Percentiles rank a stretch among this genome's conserved stretches.
Conservation (phyloP, 1,140 invertebrate genomes). For the Acromyrmex heyeri region DNA sequence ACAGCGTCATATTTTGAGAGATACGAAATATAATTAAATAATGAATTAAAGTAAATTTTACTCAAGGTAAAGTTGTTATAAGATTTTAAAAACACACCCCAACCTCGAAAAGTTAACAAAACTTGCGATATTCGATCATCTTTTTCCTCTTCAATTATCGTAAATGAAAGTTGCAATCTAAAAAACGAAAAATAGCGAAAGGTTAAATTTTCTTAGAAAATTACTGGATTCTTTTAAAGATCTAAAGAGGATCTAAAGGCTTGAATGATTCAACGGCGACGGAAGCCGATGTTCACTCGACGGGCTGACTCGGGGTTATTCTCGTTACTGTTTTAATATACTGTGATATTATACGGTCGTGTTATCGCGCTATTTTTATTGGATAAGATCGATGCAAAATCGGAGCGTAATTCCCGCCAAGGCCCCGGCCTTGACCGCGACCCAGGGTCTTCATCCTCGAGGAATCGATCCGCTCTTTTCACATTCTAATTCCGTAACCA, state of each 20-base stretch:
- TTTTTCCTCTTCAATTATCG: neutral
- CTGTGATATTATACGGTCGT: conserved; percentile 14
- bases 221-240: neutral
- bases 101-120: neutral
- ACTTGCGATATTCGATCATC: neutral
- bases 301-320: neutral
- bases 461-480: conserved; percentile 79
- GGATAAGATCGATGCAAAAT: conserved; percentile 66
- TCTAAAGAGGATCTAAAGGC: no score
- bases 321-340: conserved; percentile 44
- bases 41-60: no score
- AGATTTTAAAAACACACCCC: no score
- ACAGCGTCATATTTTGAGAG: no score
- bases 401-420: conserved; percentile 63
- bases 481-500: conserved; percentile 70
- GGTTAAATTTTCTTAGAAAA: neutral
- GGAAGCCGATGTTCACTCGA: conserved; percentile 20
- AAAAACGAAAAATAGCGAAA: neutral
- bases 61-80: no score
- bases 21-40: no score
- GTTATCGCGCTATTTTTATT: conserved; percentile 63
- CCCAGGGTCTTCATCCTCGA: conserved; percentile 80
- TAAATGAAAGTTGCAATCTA: neutral
- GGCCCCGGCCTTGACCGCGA: conserved; percentile 83
- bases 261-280: conserved; percentile 31